phyloP scores from a whole-genome alignment of 2,888 invertebrate species.

The Campoplex nolae region DNA sequence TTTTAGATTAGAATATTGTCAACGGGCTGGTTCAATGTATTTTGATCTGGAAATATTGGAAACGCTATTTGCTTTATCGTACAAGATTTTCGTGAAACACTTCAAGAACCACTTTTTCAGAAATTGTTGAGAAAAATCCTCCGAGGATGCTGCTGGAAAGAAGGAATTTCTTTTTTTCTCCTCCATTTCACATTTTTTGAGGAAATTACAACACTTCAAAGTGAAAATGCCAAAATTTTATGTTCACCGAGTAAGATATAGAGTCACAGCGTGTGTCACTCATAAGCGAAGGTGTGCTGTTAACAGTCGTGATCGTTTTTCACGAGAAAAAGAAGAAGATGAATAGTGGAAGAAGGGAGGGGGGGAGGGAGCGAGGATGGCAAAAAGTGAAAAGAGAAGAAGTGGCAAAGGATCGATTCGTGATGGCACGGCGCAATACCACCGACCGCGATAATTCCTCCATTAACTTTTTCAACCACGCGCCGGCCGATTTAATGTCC shows the following conservation, averaged over 20 bases:
- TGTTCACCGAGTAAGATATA: conserved; percentile 19
- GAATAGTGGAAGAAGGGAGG: not conserved
- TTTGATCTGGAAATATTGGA: too few relatives aligned
- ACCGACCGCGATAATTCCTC: conserved; percentile 74
- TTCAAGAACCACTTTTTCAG: not conserved
- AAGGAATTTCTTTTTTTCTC: too few relatives aligned
- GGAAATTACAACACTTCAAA: not conserved
- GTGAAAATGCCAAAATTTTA: conserved; percentile 23
- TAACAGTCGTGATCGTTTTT: conserved; percentile 28
- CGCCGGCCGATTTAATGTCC: conserved; percentile 67
- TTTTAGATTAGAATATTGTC: not conserved
- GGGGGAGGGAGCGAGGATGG: conserved; percentile 4
- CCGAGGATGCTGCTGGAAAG: too few relatives aligned
- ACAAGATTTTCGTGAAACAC: too few relatives aligned
- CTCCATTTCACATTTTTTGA: not conserved
- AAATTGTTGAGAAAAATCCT: not conserved
- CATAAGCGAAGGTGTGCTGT: conserved; percentile 49
- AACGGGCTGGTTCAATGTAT: too few relatives aligned
- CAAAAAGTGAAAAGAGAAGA: conserved; percentile 33
- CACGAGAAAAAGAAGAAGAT: not conserved
- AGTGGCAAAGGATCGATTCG: conserved; percentile 68
- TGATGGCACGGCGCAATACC: conserved; percentile 69
- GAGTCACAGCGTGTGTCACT: conserved; percentile 15
- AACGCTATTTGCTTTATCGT: too few relatives aligned
- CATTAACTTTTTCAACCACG: conserved; percentile 72